Percentiles rank a stretch among this genome's conserved stretches.
Conservation (phyloP, 2,113 vertebrate genomes). For the Petrocephalus zakoni region DNA sequence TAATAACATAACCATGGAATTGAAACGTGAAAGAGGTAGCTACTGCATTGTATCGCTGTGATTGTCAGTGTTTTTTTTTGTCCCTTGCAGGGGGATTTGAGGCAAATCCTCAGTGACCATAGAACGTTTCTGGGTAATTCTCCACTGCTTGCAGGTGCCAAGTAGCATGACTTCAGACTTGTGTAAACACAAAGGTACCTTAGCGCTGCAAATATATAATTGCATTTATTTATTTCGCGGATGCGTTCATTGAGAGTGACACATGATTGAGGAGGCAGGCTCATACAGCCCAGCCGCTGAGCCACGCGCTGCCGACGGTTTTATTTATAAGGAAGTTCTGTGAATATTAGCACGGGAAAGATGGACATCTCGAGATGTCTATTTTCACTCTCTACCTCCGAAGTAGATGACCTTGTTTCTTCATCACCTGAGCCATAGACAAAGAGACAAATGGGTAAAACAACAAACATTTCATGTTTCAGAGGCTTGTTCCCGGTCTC, state of each 20-base stretch:
- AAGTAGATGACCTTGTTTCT: neutral
- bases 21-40: neutral
- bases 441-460: neutral
- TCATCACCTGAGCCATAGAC: neutral
- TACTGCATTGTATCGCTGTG: neutral
- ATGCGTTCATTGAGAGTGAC: neutral
- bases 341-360: neutral
- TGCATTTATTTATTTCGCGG: neutral
- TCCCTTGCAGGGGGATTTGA: neutral
- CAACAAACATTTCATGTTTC: neutral
- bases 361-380: neutral
- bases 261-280: neutral
- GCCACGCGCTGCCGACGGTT: neutral
- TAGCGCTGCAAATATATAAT: neutral
- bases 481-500: neutral
- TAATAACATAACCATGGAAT: neutral
- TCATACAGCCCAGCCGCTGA: neutral
- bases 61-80: neutral
- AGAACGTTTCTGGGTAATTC: neutral
- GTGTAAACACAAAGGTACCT: neutral
- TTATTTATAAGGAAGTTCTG: neutral
- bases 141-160: neutral
- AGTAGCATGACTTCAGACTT: neutral
- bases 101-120: neutral
- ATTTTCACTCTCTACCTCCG: neutral